Evolutionary conservation across 1,140 invertebrate genomes (phyloP), one percentile per base, ranked within the genome.

Genomic region (Drosophila ananassae): DNA sequence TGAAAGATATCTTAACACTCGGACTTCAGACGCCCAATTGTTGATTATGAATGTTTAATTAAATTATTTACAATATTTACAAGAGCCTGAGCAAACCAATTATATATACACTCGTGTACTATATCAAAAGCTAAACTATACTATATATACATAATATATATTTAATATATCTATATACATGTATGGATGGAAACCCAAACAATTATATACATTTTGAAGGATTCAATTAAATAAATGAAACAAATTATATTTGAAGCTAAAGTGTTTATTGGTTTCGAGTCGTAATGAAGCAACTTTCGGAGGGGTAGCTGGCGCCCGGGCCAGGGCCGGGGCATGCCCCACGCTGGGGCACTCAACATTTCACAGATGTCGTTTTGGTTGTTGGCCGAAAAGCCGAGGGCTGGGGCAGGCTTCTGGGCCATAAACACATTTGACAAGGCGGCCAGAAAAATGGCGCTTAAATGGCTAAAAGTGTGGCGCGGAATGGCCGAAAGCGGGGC

Each of bases 171-270:
- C 47, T 67, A 78, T 73, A 53, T 39, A 63, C 62, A 79, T 74
- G 67, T 30, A 73, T 69, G 57, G 53, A 59, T 60, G 48, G 34
- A 47, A 57, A 8, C 24, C 2, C 50, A 52, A 89, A 79, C 67
- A 78, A 89, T 73, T 89, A 84, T 89, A 73, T 89, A 72, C 51
- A 80, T 82, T 89, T 89, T 71, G 62, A 73, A 46, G 44, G 69
- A 73, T 74, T 74, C 76, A 69, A 77, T 78, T 69, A 62, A 75
- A 77, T 78, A 64, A 62, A 75, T 74, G 59, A 44, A 59, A 34
- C 8, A 51, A 58, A 83, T 66, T 81, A 78, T 69, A 78, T 83
- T 80, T 68, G 58, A 80, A 55, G 12, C 50, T n/a, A 75, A 47
- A 17, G 4, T 4, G 13, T 8, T 24, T 47, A 22, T 64, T 64